Evolutionary conservation across 2,113 vertebrate genomes (phyloP), one percentile per base, ranked within the genome.

Genomic region (Emydura subglobosa): DNA sequence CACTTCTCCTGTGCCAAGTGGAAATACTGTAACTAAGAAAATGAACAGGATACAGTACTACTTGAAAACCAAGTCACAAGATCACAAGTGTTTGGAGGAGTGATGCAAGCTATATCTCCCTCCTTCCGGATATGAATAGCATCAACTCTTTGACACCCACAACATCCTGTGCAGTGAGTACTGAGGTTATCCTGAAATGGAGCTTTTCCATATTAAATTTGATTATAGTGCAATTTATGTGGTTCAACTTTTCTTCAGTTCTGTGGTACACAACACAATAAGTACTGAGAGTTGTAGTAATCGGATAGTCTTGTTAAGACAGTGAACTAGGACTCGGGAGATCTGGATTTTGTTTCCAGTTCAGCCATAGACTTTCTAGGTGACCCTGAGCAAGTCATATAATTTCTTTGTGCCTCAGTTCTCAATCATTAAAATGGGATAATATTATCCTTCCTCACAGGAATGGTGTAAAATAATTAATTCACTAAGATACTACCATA

Each of bases 1-100:
- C 87, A 78, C 44, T 54, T 65, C 59, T 47, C 85, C 59, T 42
- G 74, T 49, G 76, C 81, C 79, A n/a, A 17, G 27, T 8, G 87
- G 78, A 90, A 90, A 91, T 49, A n/a, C 10, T 87, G 16, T 61
- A 83, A 91, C 83, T 83, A 87, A 84, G 55, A 93, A 96, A 91
- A 12, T 44, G 82, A 90, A 86, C 13, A 24, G 24, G 50, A 94
- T 16, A 89, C n/a, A 47, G 80, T 16, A 65, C 57, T 84, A 81
- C 74, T 83, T 94, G 80, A 93, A 94, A 94, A 90, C 14, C 50
- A 91, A 76, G 47, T 79, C 50, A 54, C 78, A 65, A 93, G 42
- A 78, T 17, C 54, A 87, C 29, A 90, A 86, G 50, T 29, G 76
- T 91, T 82, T 68, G 59, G 47, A 79, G 74, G 31, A 81, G 51